Conservation (phyloP, 2,113 vertebrate genomes). For the Xenopus borealis region DNA sequence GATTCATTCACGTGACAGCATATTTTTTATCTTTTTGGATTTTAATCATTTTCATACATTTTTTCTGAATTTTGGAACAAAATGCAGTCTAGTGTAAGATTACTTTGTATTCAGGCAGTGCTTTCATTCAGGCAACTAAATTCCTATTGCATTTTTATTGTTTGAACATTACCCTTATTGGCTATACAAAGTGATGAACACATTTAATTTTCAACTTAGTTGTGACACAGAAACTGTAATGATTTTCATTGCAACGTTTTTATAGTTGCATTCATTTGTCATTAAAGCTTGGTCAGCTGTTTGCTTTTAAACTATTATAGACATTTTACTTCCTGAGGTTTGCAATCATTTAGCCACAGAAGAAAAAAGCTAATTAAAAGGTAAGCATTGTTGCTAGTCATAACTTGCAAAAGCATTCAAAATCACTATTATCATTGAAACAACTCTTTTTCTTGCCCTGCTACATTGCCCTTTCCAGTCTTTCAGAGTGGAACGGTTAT, state of each 20-base stretch:
- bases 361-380: constrained; percentile 14
- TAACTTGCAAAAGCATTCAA: constrained; percentile 3
- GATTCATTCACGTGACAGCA: too few relatives aligned
- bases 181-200: not conserved
- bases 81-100: too few relatives aligned
- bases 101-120: not conserved
- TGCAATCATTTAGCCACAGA: constrained; percentile 6
- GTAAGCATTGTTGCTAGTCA: not conserved
- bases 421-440: constrained; percentile 18
- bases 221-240: not conserved
- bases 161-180: not conserved
- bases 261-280: not conserved
- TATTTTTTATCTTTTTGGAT: too few relatives aligned
- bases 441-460: constrained; percentile 7
- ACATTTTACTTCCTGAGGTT: constrained; percentile 8
- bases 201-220: constrained; percentile 12
- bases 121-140: not conserved
- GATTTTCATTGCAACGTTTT: not conserved
- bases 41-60: too few relatives aligned
- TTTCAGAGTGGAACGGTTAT: constrained; percentile 9
- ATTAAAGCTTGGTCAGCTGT: constrained; percentile 11
- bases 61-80: too few relatives aligned
- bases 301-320: constrained; percentile 9
- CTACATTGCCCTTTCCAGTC: not conserved
- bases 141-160: not conserved